Conservation (phyloP, 2,113 vertebrate species). For the Hucho hucho region DNA sequence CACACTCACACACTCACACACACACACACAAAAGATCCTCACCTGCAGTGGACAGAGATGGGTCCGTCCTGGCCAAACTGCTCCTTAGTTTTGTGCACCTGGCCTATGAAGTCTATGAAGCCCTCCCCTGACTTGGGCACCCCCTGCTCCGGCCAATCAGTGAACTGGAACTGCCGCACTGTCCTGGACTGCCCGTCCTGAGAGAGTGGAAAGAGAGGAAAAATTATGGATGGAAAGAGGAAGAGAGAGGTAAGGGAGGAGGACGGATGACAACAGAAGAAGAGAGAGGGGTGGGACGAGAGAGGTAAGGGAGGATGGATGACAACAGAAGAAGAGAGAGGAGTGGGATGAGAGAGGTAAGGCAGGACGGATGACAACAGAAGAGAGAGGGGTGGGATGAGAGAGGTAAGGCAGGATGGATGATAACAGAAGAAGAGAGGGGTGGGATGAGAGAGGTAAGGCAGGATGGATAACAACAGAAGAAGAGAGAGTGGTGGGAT, state of each 20-base stretch:
- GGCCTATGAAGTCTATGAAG: constrained; percentile 97
- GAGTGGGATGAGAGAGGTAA: too few relatives aligned
- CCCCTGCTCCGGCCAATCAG: constrained; percentile 96
- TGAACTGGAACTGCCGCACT: constrained; percentile 98
- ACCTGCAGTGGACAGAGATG: constrained; percentile 99
- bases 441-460: too few relatives aligned
- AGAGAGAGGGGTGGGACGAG: not conserved
- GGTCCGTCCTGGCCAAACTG: constrained; percentile 98
- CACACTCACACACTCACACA: not conserved
- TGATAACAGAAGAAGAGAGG: not conserved
- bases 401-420: too few relatives aligned
- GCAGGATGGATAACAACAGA: too few relatives aligned
- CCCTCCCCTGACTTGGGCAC: constrained; percentile 97
- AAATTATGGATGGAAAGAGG: not conserved
- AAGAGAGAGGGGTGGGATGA: not conserved
- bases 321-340: too few relatives aligned
- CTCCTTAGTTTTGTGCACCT: constrained; percentile 99
- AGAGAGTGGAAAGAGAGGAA: constrained; percentile 2
- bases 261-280: not conserved
- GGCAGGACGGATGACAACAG: too few relatives aligned
- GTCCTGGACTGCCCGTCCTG: constrained; percentile 97
- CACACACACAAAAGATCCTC: not conserved
- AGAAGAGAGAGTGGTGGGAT: not conserved
- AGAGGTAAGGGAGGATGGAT: too few relatives aligned
- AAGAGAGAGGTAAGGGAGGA: not conserved